These are phyloP conservation scores for Sylvia atricapilla DNA, from an alignment of 2,113 vertebrate genomes.

Conservation along the genomic window DNA sequence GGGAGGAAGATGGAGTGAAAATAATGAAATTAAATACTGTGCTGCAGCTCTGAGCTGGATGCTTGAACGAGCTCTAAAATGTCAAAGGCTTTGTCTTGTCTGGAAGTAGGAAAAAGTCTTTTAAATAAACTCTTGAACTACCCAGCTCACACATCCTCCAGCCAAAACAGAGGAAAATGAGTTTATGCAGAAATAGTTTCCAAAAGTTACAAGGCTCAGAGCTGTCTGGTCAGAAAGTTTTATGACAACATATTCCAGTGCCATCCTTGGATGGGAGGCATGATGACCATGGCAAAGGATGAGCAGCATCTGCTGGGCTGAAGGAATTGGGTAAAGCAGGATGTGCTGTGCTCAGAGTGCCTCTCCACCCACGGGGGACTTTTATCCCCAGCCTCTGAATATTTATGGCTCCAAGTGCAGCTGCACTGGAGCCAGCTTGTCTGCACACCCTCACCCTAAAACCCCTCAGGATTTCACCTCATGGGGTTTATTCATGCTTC, in stretches of 20 bases:
- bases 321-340: neutral
- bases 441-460: neutral
- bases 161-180: neutral
- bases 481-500: neutral
- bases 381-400: neutral
- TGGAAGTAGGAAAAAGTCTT: neutral
- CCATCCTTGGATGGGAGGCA: neutral
- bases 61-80: neutral
- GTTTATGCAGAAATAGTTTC: neutral
- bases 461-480: neutral
- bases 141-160: neutral
- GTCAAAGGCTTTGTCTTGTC: neutral
- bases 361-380: neutral
- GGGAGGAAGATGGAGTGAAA: neutral
- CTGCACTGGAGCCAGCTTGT: neutral
- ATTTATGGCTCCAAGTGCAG: neutral
- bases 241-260: fast-evolving
- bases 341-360: neutral
- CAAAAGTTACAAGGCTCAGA: neutral
- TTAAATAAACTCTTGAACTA: neutral
- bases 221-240: neutral
- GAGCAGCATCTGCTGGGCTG: neutral
- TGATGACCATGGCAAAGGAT: fast-evolving
- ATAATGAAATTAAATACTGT: neutral
- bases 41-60: neutral